Evolutionary conservation across 2,888 invertebrate species (phyloP).

Genomic region (Drosophila paranaensis): DNA sequence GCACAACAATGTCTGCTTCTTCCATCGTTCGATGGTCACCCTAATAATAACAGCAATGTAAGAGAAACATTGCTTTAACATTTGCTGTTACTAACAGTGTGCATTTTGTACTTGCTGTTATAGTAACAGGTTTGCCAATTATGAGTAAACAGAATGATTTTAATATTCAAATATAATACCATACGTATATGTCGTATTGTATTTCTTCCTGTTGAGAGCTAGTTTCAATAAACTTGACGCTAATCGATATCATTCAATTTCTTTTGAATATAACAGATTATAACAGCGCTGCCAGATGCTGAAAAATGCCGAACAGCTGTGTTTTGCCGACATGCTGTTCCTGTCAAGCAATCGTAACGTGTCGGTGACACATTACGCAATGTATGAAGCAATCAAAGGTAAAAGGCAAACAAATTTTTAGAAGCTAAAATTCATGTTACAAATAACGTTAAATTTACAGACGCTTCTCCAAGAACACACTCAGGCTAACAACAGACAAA

Average conservation of each 20-base stretch:
- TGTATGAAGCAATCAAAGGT: slow-evolving; percentile 50
- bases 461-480: slow-evolving; percentile 20
- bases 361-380: slow-evolving; percentile 61
- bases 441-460: slow-evolving; percentile 30
- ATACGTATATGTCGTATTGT: neutral
- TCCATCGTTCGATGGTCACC: slow-evolving; percentile 22
- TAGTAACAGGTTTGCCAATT: neutral
- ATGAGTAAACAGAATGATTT: neutral
- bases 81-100: slow-evolving; percentile 1
- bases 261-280: neutral
- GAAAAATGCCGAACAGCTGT: slow-evolving; percentile 31
- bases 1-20: slow-evolving; percentile 45
- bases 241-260: neutral
- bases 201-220: neutral
- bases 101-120: neutral
- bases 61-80: neutral
- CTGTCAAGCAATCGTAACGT: slow-evolving; percentile 60
- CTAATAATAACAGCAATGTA: slow-evolving; percentile 14
- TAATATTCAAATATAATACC: neutral
- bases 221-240: neutral
- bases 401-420: slow-evolving; percentile 38
- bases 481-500: slow-evolving; percentile 22
- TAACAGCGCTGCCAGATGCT: slow-evolving; percentile 20
- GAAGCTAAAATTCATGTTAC: slow-evolving; percentile 56
- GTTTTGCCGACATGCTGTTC: slow-evolving; percentile 7